Conservation (phyloP, 2,888 invertebrate species). For the Alloscopus bannaensis region DNA sequence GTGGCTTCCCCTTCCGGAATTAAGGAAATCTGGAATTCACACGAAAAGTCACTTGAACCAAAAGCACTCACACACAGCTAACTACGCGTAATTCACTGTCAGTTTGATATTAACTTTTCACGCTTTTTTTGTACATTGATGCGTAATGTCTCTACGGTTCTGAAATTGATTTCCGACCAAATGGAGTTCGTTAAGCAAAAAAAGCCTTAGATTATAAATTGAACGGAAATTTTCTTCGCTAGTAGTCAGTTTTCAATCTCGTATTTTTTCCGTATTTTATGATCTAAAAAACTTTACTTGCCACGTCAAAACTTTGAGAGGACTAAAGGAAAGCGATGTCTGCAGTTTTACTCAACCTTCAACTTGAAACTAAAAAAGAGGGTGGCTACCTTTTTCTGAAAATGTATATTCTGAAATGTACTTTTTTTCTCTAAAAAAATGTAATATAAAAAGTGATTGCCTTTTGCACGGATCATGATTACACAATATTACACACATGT, state of each 20-base stretch:
- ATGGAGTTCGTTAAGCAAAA: too few species aligned
- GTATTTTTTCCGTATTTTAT: too few species aligned
- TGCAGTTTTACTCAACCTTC: neutral
- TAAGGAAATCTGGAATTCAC: conserved; percentile 64
- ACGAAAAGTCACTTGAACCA: conserved; percentile 24
- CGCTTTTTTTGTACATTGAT: neutral
- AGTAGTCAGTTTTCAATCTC: too few species aligned
- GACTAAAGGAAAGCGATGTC: neutral
- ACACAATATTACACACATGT: conserved; percentile 15
- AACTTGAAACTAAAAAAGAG: conserved; percentile 24
- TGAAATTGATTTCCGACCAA: too few species aligned
- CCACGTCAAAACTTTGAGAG: conserved; percentile 32
- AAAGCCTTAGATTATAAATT: too few species aligned
- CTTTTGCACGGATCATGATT: conserved; percentile 55
- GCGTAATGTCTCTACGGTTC: too few species aligned
- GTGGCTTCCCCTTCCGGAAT: conserved; percentile 71
- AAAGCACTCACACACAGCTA: conserved; percentile 1
- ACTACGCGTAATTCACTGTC: too few species aligned
- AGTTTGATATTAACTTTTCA: neutral
- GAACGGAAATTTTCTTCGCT: too few species aligned
- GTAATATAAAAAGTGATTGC: conserved; percentile 30
- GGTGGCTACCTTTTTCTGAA: conserved; percentile 31
- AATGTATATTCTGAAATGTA: too few species aligned
- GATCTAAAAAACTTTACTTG: neutral
- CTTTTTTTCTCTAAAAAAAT: too few species aligned